These are phyloP conservation scores for Xerus rutilus DNA, from an alignment of 2,797 vertebrate species.

Conservation along the genomic window DNA sequence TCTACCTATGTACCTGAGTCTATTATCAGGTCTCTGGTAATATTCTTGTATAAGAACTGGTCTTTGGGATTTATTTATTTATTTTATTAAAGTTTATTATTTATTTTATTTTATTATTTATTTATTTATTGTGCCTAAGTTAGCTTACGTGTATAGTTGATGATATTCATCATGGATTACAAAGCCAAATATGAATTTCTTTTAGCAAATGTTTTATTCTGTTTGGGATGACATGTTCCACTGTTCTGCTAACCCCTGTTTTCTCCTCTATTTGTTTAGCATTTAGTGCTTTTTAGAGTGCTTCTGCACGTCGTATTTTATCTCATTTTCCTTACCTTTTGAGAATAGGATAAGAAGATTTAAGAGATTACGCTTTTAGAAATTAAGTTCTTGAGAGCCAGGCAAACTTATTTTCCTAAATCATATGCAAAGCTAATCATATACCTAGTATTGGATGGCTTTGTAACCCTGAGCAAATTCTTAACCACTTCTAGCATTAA, in stretches of 20 bases:
- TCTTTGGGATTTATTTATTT: background rate
- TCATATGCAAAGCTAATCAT: background rate
- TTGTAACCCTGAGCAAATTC: background rate
- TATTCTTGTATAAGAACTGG: background rate
- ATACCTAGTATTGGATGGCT: background rate
- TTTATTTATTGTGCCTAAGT: background rate
- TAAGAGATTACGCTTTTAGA: slow-evolving; percentile 1
- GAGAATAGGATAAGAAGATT: background rate
- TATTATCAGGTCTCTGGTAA: background rate
- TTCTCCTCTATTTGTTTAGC: background rate
- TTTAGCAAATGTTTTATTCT: background rate
- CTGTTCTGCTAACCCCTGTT: background rate
- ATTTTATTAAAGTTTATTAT: background rate
- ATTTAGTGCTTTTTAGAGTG: background rate
- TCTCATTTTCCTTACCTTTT: slow-evolving; percentile 31
- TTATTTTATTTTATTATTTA: background rate
- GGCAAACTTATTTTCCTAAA: slow-evolving; percentile 24
- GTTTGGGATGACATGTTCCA: background rate
- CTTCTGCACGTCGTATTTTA: slow-evolving; percentile 6
- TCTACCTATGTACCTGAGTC: background rate
- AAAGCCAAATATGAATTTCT: background rate
- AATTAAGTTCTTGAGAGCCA: background rate
- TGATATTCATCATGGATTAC: background rate
- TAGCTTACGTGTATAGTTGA: slow-evolving; percentile 31
- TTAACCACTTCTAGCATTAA: background rate